These are phyloP conservation scores for Siniperca obscura DNA, from an alignment of 2,797 vertebrate species.

Conservation along the genomic window DNA sequence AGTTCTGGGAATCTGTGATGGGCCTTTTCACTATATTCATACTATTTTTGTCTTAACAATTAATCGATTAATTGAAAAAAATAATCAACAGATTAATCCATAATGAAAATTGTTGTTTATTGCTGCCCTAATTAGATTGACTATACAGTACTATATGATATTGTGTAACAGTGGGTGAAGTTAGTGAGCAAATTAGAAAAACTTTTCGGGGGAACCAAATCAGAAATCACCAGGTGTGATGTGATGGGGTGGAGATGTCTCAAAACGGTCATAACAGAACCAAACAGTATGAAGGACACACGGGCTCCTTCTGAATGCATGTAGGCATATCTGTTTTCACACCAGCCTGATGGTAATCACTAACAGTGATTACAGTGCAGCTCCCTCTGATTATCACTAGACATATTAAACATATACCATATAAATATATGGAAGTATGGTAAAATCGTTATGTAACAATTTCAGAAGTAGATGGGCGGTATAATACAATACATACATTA, in stretches of 20 bases:
- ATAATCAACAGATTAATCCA: background rate
- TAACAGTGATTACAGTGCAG: background rate
- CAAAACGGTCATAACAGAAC: background rate
- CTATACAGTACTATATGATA: background rate
- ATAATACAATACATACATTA: no score
- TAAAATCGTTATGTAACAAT: background rate
- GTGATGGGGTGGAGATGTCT: background rate
- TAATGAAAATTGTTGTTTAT: background rate
- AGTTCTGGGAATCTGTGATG: no score
- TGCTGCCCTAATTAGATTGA: background rate
- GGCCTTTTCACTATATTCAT: no score
- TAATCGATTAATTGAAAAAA: no score
- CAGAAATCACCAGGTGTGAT: background rate
- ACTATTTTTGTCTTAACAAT: no score
- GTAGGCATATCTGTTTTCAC: background rate
- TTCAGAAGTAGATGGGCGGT: background rate
- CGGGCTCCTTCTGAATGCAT: background rate
- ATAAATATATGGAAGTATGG: background rate
- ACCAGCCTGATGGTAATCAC: background rate
- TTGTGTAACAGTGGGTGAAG: background rate
- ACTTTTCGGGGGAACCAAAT: background rate
- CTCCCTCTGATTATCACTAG: background rate
- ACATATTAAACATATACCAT: background rate
- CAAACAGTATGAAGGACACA: background rate
- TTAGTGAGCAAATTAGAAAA: background rate